Percentiles rank a stretch among this genome's conserved stretches.
These are phyloP conservation scores for Manis pentadactyla DNA, from an alignment of 2,797 vertebrate species.

Conservation along the genomic window DNA sequence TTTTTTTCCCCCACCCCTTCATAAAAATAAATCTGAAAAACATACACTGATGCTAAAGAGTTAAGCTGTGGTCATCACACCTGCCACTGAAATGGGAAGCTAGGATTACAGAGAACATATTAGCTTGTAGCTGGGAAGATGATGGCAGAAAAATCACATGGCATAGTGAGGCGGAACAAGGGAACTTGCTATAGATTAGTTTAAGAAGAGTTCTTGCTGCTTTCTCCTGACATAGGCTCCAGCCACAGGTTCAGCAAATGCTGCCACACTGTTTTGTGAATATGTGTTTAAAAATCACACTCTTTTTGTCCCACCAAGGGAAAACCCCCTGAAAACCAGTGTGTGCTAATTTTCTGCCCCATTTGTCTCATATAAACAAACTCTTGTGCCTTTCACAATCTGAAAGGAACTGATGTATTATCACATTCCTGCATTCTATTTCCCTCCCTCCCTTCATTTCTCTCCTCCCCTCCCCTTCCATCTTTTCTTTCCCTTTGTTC, in stretches of 20 bases:
- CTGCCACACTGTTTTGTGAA: not conserved
- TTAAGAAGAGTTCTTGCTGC: not conserved
- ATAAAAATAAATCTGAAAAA: constrained; percentile 50
- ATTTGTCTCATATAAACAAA: not conserved
- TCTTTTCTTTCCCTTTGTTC: not conserved
- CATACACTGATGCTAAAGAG: not conserved
- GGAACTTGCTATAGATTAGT: not conserved
- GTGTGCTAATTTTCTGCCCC: not conserved
- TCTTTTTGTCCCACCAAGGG: not conserved
- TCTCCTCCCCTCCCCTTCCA: no score
- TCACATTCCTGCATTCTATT: not conserved
- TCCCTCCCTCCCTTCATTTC: no score
- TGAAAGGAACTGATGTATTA: not conserved
- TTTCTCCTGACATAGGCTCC: not conserved
- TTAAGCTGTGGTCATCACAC: constrained; percentile 13
- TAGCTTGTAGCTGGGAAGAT: not conserved
- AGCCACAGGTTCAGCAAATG: not conserved
- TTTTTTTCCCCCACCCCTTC: not conserved
- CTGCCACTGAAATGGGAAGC: not conserved
- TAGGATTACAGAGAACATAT: not conserved
- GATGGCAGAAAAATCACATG: not conserved
- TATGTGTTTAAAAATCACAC: not conserved
- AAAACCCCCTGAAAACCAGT: not conserved
- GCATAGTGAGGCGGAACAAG: not conserved
- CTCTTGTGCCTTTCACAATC: not conserved